Conservation (phyloP, 2,888 invertebrate genomes). For the Schrankia costaestrigalis region DNA sequence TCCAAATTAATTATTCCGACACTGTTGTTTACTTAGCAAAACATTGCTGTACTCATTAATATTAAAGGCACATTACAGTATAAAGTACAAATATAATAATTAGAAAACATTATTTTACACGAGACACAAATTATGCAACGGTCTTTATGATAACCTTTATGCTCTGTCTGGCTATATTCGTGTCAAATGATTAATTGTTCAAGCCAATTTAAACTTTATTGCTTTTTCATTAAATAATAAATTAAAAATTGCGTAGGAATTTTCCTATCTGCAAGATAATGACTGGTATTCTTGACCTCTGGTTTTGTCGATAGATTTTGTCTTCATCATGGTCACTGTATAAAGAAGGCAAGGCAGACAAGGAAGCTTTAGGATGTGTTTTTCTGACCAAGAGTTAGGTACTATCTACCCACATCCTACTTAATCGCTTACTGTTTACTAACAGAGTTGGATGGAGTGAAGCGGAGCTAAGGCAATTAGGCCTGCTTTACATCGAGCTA, state of each 20-base stretch:
- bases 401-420: too few relatives aligned
- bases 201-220: conserved; percentile 22
- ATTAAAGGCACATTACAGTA: too few relatives aligned
- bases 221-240: conserved; percentile 10
- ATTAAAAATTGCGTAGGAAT: conserved; percentile 16
- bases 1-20: too few relatives aligned
- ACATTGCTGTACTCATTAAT: too few relatives aligned
- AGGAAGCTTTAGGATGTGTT: too few relatives aligned
- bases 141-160: conserved; percentile 26
- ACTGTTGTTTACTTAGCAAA: too few relatives aligned
- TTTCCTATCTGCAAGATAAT: conserved; percentile 9
- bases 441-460: too few relatives aligned
- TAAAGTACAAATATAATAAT: not conserved
- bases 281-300: conserved; percentile 4
- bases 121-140: conserved; percentile 31
- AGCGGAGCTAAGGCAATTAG: too few relatives aligned
- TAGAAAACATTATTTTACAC: conserved; percentile 2
- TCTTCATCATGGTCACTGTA: conserved; percentile 1
- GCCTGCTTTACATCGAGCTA: too few relatives aligned
- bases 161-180: conserved; percentile 24
- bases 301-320: conserved; percentile 3
- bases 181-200: conserved; percentile 14
- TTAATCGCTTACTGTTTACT: too few relatives aligned
- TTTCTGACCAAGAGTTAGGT: too few relatives aligned
- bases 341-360: not conserved